phyloP scores from a whole-genome alignment of 1,140 invertebrate species.

The Aplysia californica region DNA sequence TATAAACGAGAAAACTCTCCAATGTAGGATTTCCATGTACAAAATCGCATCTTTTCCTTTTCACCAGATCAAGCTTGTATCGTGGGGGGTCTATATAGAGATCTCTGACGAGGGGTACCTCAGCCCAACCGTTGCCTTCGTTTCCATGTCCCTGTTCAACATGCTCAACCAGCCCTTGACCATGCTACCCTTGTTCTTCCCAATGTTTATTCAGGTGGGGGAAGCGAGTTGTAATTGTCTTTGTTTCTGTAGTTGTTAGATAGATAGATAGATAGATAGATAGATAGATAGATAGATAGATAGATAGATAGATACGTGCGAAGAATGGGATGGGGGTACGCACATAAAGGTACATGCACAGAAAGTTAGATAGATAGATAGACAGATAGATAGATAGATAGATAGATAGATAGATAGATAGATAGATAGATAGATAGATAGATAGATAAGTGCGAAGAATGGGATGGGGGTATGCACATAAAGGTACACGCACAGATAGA shows the following conservation, averaged over 20 bases:
- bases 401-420: too few relatives aligned
- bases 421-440: too few relatives aligned
- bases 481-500: too few relatives aligned
- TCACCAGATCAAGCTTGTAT: conserved; percentile 27
- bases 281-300: neutral
- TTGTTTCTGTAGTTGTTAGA: neutral
- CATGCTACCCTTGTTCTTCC: conserved; percentile 60
- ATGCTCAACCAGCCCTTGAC: conserved; percentile 89
- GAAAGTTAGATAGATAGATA: too few relatives aligned
- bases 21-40: neutral
- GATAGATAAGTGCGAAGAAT: too few relatives aligned
- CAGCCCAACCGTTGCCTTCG: conserved; percentile 89
- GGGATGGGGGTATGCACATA: too few relatives aligned
- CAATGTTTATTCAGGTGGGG: conserved; percentile 35
- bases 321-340: neutral
- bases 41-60: conserved; percentile 19
- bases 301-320: neutral
- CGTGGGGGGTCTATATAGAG: conserved; percentile 20
- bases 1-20: neutral
- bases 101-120: conserved; percentile 67
- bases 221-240: neutral
- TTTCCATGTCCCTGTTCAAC: conserved; percentile 96
- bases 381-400: too few relatives aligned
- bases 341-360: neutral
- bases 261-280: neutral